phyloP scores from a whole-genome alignment of 2,113 vertebrate genomes.

The Empidonax traillii region DNA sequence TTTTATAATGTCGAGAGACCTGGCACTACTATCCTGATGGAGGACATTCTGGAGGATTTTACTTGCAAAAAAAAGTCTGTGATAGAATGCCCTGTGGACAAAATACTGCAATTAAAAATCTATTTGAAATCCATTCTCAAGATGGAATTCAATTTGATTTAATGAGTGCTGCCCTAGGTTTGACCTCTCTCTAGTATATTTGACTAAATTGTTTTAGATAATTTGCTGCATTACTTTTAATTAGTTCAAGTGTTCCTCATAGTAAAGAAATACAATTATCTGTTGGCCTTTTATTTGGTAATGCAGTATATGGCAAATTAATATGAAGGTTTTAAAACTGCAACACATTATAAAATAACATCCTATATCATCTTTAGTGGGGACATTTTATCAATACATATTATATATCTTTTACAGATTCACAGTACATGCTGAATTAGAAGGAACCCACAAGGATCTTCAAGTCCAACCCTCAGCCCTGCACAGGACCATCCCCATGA shows the following conservation, averaged over 20 bases:
- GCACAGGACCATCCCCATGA: not conserved
- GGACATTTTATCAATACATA: not conserved
- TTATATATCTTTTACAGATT: not conserved
- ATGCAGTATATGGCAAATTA: not conserved
- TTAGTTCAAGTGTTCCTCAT: not conserved
- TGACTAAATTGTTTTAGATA: constrained; percentile 40
- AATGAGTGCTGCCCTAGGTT: constrained; percentile 21
- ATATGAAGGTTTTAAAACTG: not conserved
- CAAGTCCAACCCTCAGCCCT: not conserved
- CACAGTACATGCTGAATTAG: not conserved
- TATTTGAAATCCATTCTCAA: constrained; percentile 46
- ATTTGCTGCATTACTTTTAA: constrained; percentile 51
- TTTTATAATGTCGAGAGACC: not conserved
- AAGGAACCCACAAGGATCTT: not conserved
- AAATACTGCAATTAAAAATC: constrained; percentile 45
- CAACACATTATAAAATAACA: not conserved
- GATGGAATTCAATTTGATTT: constrained; percentile 40
- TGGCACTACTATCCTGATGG: not conserved
- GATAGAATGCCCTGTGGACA: not conserved
- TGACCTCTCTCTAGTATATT: constrained; percentile 22
- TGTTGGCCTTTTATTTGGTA: constrained; percentile 31
- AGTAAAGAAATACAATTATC: constrained; percentile 11
- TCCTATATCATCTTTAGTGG: not conserved
- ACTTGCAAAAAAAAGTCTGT: not conserved
- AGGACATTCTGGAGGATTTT: not conserved